A percentile compares a stretch with the other conserved stretches of the same genome.
Conservation (phyloP, 2,888 invertebrate genomes). For the Seira musarum region DNA sequence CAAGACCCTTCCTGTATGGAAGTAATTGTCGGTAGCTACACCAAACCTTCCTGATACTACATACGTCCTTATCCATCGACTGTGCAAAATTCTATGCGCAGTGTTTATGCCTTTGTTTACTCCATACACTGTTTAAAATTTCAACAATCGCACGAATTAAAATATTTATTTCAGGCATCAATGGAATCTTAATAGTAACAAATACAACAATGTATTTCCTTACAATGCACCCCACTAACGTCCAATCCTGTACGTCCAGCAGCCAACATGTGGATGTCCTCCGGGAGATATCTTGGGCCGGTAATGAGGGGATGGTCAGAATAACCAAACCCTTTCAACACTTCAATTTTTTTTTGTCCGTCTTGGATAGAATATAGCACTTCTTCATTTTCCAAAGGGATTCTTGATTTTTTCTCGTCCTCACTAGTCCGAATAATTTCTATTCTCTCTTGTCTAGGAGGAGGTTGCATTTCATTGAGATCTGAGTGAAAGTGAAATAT, state of each 20-base stretch:
- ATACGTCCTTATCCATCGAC: conserved; percentile 80
- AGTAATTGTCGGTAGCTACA: conserved; percentile 82
- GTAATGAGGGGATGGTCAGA: conserved; percentile 83
- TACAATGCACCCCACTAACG: conserved; percentile 79
- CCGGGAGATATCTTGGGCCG: conserved; percentile 82
- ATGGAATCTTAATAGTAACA: neutral
- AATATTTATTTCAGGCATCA: neutral
- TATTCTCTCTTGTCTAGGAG: conserved; percentile 73
- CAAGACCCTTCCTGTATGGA: conserved; percentile 81
- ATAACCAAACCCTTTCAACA: conserved; percentile 79
- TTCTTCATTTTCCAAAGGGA: conserved; percentile 38
- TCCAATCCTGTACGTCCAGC: conserved; percentile 78
- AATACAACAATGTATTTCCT: neutral
- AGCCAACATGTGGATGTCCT: conserved; percentile 79
- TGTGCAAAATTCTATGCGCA: conserved; percentile 76
- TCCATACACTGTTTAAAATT: conserved; percentile 78
- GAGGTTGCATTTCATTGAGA: conserved; percentile 80
- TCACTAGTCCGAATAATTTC: conserved; percentile 60
- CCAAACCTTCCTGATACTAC: conserved; percentile 85
- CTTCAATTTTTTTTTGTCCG: conserved; percentile 69
- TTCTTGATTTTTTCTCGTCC: neutral
- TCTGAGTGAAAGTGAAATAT: conserved; percentile 75
- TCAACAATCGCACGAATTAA: conserved; percentile 69
- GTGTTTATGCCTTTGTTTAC: conserved; percentile 79
- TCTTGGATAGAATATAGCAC: conserved; percentile 52